Evolutionary conservation across 2,888 invertebrate genomes (phyloP), one percentile per base, ranked within the genome.

Genomic region (Catocala sponsa): DNA sequence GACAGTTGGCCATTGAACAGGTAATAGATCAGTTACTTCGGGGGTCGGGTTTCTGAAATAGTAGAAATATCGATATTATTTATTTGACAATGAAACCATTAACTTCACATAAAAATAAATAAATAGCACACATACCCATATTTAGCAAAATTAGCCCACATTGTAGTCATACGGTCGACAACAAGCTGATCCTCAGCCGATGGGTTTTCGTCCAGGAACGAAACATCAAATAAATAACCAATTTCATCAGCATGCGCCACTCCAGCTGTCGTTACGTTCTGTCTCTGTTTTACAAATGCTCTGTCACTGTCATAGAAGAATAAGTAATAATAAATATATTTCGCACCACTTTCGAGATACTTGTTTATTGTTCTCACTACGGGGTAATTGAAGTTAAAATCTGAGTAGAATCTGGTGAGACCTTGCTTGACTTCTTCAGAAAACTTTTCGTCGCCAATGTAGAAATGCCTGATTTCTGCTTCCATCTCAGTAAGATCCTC

Each of bases 61-160:
- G 25, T 25, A 25, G 2, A 25, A 25, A 7, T n/a, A 35, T 38
- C 35, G 9, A 9, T 38, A 9, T 38, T 38, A 38, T 38, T 38
- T 7, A 38, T 7, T 38, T 6, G 9, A 38, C 35, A 38, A 9
- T 38, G 1, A 38, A 6, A 38, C 6, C 35, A 38, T 1, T 38
- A 38, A 38, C 9, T 1, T 38, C 35, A 38, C 6, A 38, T 38
- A 38, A 41, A 53, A 49, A 55, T 49, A 44, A 49, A 33, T 5
- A 43, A 6, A 15, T 35, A 7, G 9, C 15, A 35, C 38, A 71
- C 79, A 6, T 80, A 87, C 87, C 84, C 81, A 52, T 77, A 80
- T 78, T 87, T 88, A 7, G 74, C 86, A 68, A 87, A 87, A 66
- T 87, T 87, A 4, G 82, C 63, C 88, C 88, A 88, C 42, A 88